phyloP scores from a whole-genome alignment of 2,797 vertebrate genomes.

The Trachurus trachurus region DNA sequence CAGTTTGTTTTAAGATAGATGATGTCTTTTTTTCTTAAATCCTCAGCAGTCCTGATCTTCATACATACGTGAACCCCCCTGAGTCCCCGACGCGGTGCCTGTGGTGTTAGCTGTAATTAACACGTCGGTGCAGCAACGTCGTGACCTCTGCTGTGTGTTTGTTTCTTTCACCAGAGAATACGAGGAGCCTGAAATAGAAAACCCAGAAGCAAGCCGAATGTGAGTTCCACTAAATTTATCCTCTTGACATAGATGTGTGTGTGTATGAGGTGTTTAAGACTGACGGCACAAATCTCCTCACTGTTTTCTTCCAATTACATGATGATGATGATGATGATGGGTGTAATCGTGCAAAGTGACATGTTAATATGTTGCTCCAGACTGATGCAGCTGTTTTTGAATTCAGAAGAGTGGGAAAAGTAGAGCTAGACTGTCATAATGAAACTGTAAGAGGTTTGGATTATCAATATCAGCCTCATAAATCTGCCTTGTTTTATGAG shows the following conservation, averaged over 20 bases:
- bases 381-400: too few species aligned
- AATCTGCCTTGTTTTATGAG: too few species aligned
- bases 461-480: background rate
- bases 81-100: background rate
- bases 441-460: background rate
- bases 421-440: background rate
- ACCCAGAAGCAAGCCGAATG: conserved; percentile 99
- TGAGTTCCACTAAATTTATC: conserved; percentile 84
- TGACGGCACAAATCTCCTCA: background rate
- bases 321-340: too few species aligned
- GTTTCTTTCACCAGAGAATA: conserved; percentile 86
- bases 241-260: background rate
- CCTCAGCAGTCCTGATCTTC: background rate
- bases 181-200: conserved; percentile 95
- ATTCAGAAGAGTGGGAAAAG: background rate
- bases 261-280: background rate
- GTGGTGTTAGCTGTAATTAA: background rate
- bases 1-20: background rate
- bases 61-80: too few species aligned
- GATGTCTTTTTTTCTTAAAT: background rate
- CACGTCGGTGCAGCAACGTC: conserved; percentile 12
- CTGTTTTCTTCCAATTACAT: background rate
- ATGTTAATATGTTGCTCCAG: too few species aligned
- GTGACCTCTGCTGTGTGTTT: conserved; percentile 23
- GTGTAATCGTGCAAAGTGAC: too few species aligned